Evolutionary conservation across 2,113 vertebrate species (phyloP).

Genomic region (Melanostigma gelatinosum): DNA sequence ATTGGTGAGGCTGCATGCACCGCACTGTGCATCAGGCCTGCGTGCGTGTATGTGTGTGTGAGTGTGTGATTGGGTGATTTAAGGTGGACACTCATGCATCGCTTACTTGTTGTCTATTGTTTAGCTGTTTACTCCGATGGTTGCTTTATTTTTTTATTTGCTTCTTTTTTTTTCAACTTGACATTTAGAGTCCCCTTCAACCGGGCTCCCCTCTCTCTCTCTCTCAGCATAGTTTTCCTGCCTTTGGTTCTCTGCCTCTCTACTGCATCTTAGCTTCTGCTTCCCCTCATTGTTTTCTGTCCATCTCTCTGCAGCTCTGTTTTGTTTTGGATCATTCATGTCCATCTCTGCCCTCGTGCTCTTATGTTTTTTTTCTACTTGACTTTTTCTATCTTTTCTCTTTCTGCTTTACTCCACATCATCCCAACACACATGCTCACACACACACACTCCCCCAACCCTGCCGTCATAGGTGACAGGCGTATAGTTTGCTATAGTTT

Average conservation of each 20-base stretch:
- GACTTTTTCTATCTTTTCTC: constrained; percentile 32
- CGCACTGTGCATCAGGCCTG: constrained; percentile 58
- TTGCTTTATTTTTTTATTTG: constrained; percentile 36
- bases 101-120: constrained; percentile 75
- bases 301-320: constrained; percentile 1
- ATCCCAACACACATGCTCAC: constrained; percentile 26
- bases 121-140: constrained; percentile 69
- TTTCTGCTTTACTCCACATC: constrained; percentile 13
- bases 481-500: constrained; percentile 86
- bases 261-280: neutral
- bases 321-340: constrained; percentile 17
- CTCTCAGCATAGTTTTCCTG: constrained; percentile 1
- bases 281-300: neutral
- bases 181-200: constrained; percentile 69
- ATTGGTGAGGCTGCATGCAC: constrained; percentile 88
- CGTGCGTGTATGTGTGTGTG: constrained; percentile 26
- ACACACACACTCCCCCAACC: constrained; percentile 26
- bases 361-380: constrained; percentile 6
- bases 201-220: constrained; percentile 31
- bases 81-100: constrained; percentile 67
- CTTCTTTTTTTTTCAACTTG: constrained; percentile 59
- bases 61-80: constrained; percentile 69
- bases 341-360: constrained; percentile 59
- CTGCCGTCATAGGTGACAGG: constrained; percentile 73
- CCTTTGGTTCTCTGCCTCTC: neutral